A percentile compares a stretch with the other conserved stretches of the same genome.
Evolutionary conservation across 2,888 invertebrate genomes (phyloP).

Genomic region (Fabriciana adippe): DNA sequence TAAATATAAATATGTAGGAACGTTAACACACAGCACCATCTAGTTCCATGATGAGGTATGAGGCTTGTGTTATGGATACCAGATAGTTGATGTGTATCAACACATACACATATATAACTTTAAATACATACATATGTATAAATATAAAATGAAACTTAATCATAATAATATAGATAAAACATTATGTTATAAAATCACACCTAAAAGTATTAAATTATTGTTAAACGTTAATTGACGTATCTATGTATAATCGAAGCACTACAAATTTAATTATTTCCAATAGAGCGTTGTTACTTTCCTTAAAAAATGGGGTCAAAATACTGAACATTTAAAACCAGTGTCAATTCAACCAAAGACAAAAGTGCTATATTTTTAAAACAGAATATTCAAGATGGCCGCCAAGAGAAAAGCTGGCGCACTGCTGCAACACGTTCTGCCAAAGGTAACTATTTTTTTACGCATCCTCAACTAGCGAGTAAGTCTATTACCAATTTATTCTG

Average conservation of each 20-base stretch:
- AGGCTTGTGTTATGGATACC: too few relatives aligned
- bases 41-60: too few relatives aligned
- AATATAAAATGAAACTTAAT: too few relatives aligned
- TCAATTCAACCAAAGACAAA: slow-evolving; percentile 65
- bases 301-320: slow-evolving; percentile 61
- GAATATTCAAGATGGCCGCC: slow-evolving; percentile 84
- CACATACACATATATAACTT: too few relatives aligned
- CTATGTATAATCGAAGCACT: slow-evolving; percentile 20
- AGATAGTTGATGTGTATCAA: too few relatives aligned
- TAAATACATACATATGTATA: too few relatives aligned
- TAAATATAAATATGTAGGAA: too few relatives aligned
- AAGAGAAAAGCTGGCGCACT: slow-evolving; percentile 89
- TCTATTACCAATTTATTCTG: slow-evolving; percentile 45
- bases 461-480: slow-evolving; percentile 36
- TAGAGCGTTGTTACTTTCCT: slow-evolving; percentile 11
- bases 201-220: too few relatives aligned
- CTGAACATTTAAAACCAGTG: slow-evolving; percentile 51
- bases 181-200: too few relatives aligned
- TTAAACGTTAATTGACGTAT: background rate
- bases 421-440: slow-evolving; percentile 85
- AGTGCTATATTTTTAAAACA: slow-evolving; percentile 66
- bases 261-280: slow-evolving; percentile 7
- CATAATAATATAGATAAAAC: too few relatives aligned
- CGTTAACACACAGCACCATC: too few relatives aligned
- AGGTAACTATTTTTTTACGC: slow-evolving; percentile 68